Base-by-base conservation (phyloP, 2,113 vertebrate genomes). In the Brienomyrus longianalis region DNA sequence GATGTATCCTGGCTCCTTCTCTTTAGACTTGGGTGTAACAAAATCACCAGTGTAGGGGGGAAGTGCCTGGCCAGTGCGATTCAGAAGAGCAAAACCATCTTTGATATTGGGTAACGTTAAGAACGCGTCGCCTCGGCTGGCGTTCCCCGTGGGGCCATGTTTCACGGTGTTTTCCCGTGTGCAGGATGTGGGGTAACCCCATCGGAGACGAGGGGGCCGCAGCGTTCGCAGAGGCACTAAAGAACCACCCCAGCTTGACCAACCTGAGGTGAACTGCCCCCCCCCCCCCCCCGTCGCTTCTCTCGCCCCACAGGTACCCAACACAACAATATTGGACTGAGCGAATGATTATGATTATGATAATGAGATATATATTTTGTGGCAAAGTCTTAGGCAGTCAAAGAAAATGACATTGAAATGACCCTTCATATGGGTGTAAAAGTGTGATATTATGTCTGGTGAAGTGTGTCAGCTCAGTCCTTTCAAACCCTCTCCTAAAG, bases 141-240 rank as follows among this genome's bases (percentile, higher is more conserved):
- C 13, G 9, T 6, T 80, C 23, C 39, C 50, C 39, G 15, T 45
- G 62, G n/a, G 50, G 47, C 13, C 15, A 7, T 59, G 74, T 45
- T 94, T 21, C 17, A 74, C 3, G 17, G 85, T 87, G 27, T 10
- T 19, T 54, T 39, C 35, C 15, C 89, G 90, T 90, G 90, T 86
- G 43, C 93, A 99, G 98, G 80, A 99, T 99, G 98, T 99, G 98
- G 98, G 98, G 98, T 9, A 99, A 99, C 93, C 94, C 92, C 1
- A 96, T 99, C 0, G 97, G 98, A 1, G 98, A 99, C 0, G 96
- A 97, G 92, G 98, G 98, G 13, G 98, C 98, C 1, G 94, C 95
- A 54, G 98, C 97, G 0, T 99, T 99, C 4, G 97, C 97, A 0
- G 97, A 97, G 85, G 97, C 98, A 23, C 89, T 99, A 93, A 96